Evolutionary conservation across 2,113 vertebrate species (phyloP), one percentile per base, ranked within the genome.

Genomic region (Xiphias gladius): DNA sequence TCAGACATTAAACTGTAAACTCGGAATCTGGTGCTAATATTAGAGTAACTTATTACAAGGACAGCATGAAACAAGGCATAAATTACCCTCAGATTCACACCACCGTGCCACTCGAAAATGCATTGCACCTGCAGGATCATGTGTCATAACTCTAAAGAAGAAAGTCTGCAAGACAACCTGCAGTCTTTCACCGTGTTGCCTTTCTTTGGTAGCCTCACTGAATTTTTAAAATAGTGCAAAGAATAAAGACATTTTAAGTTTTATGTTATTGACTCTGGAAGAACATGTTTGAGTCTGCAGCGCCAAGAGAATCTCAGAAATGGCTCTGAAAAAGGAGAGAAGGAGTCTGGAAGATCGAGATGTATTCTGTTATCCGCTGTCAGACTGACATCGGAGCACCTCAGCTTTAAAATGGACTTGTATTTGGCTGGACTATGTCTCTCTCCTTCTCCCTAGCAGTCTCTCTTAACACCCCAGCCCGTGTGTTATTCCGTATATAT

Each of bases 401-500:
- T 70, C 16, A 17, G 39, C 61, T 69, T 83, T 52, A 79, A 74
- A 74, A 74, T 46, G 22, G 43, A 86, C 80, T 80, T 57, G 35
- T 54, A 48, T 54, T 77, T 84, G 63, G 72, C 66, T 41, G 55
- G 13, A 7, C 14, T 26, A 11, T 80, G 20, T 75, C 26, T 74
- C 16, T 69, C 58, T 52, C 63, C 46, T 4, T 82, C 52, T 39
- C 41, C 55, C 7, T n/a, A 54, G 8, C n/a, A 32, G 30, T 55
- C 48, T 87, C 22, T 59, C 26, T 30, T 28, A 35, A 46, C 54
- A 28, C 17, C 20, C 4, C 7, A 30, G 68, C 69, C 76, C 86
- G 69, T 67, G 24, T 64, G 52, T 83, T 88, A 84, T 87, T 78
- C 73, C 54, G 14, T 76, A 70, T 76, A 70, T 58, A 50, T 32